Evolutionary conservation across 2,888 invertebrate genomes (phyloP), one percentile per base, ranked within the genome.

Genomic region (Melipona beecheii): DNA sequence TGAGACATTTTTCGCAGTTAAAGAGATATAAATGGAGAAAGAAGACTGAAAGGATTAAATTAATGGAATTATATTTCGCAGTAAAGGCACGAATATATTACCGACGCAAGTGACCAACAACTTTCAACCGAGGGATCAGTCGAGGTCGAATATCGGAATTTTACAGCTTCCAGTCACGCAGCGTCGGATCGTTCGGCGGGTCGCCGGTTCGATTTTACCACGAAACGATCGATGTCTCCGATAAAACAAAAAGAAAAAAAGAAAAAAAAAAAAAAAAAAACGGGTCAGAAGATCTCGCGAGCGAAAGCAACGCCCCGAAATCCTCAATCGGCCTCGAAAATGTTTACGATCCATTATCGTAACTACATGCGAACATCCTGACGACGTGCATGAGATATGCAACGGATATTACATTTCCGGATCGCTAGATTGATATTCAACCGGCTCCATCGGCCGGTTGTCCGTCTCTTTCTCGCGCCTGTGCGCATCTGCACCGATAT

Each of bases 361-460:
- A 80, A 83, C 86, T 83, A 62, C 52, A 52, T 66, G 77, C 76
- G 75, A 75, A 52, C 75, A 71, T 81, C 78, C 74, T 54, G 71
- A 60, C 66, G 89, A 84, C 86, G 78, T 78, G 52, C 84, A 54
- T 84, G 88, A 88, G 89, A 88, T 88, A 83, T 74, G 78, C 80
- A 82, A 84, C 87, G 87, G 87, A 87, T 87, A 87, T 87, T 87
- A 87, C 89, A 83, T 88, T 88, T 87, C 88, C 87, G 82, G 82
- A 69, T 82, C 82, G 54, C 76, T 78, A 76, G 86, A 84, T 88
- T 87, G 88, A 87, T 87, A 88, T 86, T 88, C 88, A 64, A 11
- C 82, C 78, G 81, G 81, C 81, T 80, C 79, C 77, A 77, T 9
- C 70, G 72, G 43, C 64, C 73, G 24, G 56, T 73, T 50, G n/a